Conservation (phyloP, 2,113 vertebrate genomes). For the Oxyura jamaicensis region DNA sequence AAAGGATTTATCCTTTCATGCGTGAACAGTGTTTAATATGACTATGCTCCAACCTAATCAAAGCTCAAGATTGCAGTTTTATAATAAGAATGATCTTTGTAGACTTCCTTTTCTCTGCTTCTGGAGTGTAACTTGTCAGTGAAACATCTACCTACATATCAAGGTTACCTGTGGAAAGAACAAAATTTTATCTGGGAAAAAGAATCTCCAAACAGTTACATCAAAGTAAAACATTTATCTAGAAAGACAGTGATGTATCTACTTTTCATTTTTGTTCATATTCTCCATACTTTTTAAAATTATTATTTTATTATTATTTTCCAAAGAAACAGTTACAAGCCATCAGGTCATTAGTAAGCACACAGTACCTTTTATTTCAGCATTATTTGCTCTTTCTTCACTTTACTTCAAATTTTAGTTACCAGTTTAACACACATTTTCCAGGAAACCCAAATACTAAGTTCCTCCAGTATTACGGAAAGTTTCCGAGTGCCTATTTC, state of each 20-base stretch:
- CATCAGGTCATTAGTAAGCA: background rate
- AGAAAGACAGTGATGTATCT: background rate
- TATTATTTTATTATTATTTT: background rate
- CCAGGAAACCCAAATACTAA: background rate
- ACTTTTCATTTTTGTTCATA: background rate
- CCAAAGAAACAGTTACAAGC: background rate
- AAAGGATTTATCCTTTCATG: background rate
- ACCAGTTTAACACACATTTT: background rate
- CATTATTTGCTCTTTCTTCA: background rate
- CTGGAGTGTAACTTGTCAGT: background rate
- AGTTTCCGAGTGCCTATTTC: background rate
- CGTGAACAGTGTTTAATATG: background rate
- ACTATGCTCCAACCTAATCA: background rate
- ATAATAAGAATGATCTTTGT: background rate
- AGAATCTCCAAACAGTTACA: background rate
- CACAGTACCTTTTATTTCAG: background rate
- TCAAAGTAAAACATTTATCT: background rate
- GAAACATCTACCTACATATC: background rate
- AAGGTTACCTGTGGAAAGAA: background rate
- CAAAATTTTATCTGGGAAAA: background rate
- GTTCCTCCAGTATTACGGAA: background rate
- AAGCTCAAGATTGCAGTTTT: background rate
- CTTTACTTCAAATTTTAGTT: background rate
- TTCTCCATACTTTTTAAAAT: background rate
- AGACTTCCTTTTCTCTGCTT: background rate